Conservation (phyloP, 2,888 invertebrate genomes). For the Conchocele bisecta region DNA sequence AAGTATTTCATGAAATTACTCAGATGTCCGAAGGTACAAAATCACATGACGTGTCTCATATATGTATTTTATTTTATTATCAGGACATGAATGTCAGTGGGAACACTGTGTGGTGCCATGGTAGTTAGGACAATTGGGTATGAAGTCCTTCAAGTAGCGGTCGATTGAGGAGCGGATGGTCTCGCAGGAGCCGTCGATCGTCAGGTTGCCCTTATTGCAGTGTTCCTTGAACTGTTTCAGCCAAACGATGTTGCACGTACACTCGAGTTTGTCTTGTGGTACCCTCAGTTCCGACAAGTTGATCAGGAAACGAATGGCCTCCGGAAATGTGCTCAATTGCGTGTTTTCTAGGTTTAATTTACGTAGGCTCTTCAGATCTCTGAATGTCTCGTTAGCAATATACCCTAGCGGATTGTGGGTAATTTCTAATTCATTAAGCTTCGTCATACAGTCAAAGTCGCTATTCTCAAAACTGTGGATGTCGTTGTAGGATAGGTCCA, state of each 20-base stretch:
- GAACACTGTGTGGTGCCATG: too few relatives aligned
- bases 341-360: conserved; percentile 52
- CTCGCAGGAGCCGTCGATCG: conserved; percentile 56
- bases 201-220: conserved; percentile 26
- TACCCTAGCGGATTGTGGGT: conserved; percentile 60
- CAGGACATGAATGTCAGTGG: too few relatives aligned
- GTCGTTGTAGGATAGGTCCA: conserved; percentile 59
- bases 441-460: conserved; percentile 52
- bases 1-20: too few relatives aligned
- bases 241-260: conserved; percentile 65
- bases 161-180: conserved; percentile 51
- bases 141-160: conserved; percentile 41
- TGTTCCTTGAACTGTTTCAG: conserved; percentile 49
- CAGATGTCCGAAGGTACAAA: too few relatives aligned
- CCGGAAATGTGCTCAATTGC: conserved; percentile 53
- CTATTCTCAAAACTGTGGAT: conserved; percentile 64
- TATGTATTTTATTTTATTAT: too few relatives aligned
- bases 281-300: conserved; percentile 26
- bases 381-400: conserved; percentile 61
- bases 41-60: too few relatives aligned
- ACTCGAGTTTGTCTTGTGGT: conserved; percentile 52
- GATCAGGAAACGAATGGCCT: conserved; percentile 50
- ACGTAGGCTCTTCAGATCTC: conserved; percentile 33
- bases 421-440: conserved; percentile 38
- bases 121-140: conserved; percentile 54